Conservation (phyloP, 2,113 vertebrate species). For the Eulemur rufifrons region DNA sequence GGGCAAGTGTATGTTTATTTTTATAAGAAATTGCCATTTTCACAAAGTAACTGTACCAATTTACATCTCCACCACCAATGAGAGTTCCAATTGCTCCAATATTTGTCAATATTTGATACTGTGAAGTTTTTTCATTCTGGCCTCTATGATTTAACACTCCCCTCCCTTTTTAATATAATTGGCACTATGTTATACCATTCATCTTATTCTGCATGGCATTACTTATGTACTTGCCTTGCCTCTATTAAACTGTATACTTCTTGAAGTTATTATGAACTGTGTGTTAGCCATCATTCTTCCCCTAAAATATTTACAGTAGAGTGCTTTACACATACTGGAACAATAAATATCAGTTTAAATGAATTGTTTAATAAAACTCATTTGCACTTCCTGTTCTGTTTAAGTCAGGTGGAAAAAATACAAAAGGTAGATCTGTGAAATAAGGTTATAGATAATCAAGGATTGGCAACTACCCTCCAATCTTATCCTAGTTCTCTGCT, state of each 20-base stretch:
- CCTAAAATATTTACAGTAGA: not conserved
- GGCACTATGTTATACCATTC: not conserved
- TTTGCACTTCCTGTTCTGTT: not conserved
- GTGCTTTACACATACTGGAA: not conserved
- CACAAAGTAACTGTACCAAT: not conserved
- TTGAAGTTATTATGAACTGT: not conserved
- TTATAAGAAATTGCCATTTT: not conserved
- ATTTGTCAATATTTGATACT: not conserved
- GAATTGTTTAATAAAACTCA: conserved; percentile 12
- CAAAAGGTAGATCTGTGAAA: not conserved
- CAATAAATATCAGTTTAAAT: conserved; percentile 5
- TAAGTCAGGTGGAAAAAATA: not conserved
- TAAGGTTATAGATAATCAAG: not conserved
- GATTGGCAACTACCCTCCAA: not conserved
- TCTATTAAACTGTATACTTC: not conserved
- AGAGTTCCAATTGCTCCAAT: not conserved
- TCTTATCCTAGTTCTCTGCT: not conserved
- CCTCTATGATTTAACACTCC: not conserved
- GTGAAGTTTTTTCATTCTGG: not conserved
- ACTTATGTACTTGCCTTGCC: not conserved
- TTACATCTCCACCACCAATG: not conserved
- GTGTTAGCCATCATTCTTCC: not conserved
- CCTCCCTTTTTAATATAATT: not conserved
- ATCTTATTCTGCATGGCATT: not conserved
- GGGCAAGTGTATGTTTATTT: not conserved